Evolutionary conservation across 1,140 invertebrate genomes (phyloP), one percentile per base, ranked within the genome.

Genomic region (Scaptomyza hsui): DNA sequence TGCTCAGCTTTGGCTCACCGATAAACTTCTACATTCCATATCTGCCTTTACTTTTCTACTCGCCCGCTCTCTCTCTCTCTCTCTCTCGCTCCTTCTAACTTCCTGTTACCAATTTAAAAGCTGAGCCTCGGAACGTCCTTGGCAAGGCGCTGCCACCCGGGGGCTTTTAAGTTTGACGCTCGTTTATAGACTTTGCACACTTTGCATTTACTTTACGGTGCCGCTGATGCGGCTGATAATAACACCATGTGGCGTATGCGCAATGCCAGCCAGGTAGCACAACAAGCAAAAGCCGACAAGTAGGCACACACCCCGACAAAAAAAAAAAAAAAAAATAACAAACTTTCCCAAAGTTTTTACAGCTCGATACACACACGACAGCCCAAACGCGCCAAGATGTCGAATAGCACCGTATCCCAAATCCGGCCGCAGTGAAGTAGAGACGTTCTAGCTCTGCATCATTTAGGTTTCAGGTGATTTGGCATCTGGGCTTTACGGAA

Each of bases 101-200:
- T 26, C 26, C 7, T 9, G 26, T 29, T 65, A 29, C 44, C 41
- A 18, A 32, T 37, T 37, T 37, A n/a, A 18, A 18, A 29, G 29
- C 29, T 32, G 13, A 51, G 51, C 3, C 41, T 48, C 74, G 47
- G 47, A 70, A 72, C 56, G 77, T 80, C 69, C 73, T 88, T 78
- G 81, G 47, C 64, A 37, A 77, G 73, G 65, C 70, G 81, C 57
- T 45, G 81, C 81, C 81, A 88, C 82, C 82, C 77, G 72, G 48
- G 82, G 82, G 82, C 83, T 88, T 88, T 88, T 88, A 88, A 88
- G 82, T 88, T 88, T 88, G 78, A 72, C 82, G 82, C 78, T 82
- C 82, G 82, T 88, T 88, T 88, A 88, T 88, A 88, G 82, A 88
- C 82, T 88, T 88, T 88, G 83, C 82, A 88, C 82, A 88, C 82